Evolutionary conservation across 1,140 invertebrate genomes (phyloP), one percentile per base, ranked within the genome.

Genomic region (Condylostylus longicornis): DNA sequence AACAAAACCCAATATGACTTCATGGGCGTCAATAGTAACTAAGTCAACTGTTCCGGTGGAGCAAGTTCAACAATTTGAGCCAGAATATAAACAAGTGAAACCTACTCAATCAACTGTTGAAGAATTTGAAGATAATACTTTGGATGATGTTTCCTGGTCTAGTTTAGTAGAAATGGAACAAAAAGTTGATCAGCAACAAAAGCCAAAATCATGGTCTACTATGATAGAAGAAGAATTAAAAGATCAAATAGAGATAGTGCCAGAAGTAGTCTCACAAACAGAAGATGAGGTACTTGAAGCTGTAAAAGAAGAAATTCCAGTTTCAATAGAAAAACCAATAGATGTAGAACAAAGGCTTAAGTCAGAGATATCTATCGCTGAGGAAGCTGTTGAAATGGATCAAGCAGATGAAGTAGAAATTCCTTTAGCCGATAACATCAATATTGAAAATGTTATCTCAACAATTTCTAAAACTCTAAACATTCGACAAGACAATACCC

Each of bases 241-340:
- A n/a, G 19, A 32, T 2, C 53, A 55, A 2, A 13, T 31, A n/a
- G 48, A 54, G 19, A 34, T 20, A 34, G 6, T 7, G 18, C 28
- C 43, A 53, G 23, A 31, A 40, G 1, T 55, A 55, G 38, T 45
- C 51, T 6, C 54, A 52, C 52, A 61, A 42, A 37, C n/a, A n/a
- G n/a, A 40, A 32, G 32, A 43, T 30, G 61, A 66, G 43, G 40
- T 48, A 8, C 41, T 52, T 35, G 47, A 50, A 37, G 48, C 50
- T 32, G 33, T 33, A 37, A 52, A 58, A 43, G 37, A 50, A 1
- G 52, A 54, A 40, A 53, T 54, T 30, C 46, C 50, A 9, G 44
- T 54, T 27, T 29, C 42, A 15, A 15, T 37, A n/a, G 53, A 53
- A 44, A 48, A 50, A 35, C 42, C 43, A 0, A 50, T 47, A 17